Evolutionary conservation across 2,797 vertebrate genomes (phyloP), one percentile per base, ranked within the genome.

Genomic region (Prunella strophiata): DNA sequence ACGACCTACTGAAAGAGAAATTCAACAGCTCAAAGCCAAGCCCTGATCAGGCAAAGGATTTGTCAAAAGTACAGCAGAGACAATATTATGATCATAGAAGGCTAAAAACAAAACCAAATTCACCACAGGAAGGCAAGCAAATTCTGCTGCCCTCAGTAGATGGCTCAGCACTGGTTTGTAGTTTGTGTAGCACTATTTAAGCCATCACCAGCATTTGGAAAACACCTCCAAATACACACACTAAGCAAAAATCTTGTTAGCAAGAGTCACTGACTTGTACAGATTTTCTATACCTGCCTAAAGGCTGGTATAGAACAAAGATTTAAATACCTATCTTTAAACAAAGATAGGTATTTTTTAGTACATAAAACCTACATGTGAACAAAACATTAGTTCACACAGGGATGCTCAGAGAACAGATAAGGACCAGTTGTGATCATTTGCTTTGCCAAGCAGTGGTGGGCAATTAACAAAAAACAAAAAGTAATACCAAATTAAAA

Each of bases 1-100:
- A 98, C 54, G 99, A 99, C 97, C 98, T 99, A 98, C 99, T 99
- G 98, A 62, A 97, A 97, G 98, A 94, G 85, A 89, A 91, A 96
- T 74, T 73, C 51, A 97, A 78, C 57, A 55, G 36, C 50, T 89
- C 91, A 95, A 90, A 92, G 82, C 30, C 68, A 73, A 75, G 55
- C 20, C 34, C 10, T 67, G 15, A 42, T 19, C 18, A 71, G 21
- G 32, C 38, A 88, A 82, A 57, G 12, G 8, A 57, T 26, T 38
- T 52, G 25, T 71, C 51, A 18, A 42, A 72, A 66, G 42, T 21
- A 36, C 0, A 63, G 32, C 2, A 88, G 42, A 50, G 61, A 55
- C 16, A 50, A 10, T 13, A 57, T 36, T 16, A 30, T 2, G 4
- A 51, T 32, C 74, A 63, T 0, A 71, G 36, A 85, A 88, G 42